phyloP scores from a whole-genome alignment of 2,888 invertebrate genomes.

The Andricus curvator region DNA sequence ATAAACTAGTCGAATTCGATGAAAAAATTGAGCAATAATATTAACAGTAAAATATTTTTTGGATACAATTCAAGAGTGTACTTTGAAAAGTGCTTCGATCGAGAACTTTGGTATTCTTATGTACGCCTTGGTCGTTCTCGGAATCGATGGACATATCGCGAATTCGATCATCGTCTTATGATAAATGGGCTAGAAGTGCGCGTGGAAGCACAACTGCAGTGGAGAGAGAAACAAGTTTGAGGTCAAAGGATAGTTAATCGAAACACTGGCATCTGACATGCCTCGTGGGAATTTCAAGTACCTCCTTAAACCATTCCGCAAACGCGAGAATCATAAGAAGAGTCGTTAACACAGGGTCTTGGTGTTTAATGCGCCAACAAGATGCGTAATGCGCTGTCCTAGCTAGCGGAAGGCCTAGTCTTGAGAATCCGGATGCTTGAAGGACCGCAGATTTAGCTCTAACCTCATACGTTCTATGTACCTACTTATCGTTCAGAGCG shows the following conservation, averaged over 20 bases:
- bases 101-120: slow-evolving; percentile 26
- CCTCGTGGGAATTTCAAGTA: background rate
- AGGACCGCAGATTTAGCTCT: slow-evolving; percentile 20
- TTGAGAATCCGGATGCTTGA: background rate
- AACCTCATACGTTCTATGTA: slow-evolving; percentile 13
- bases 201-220: slow-evolving; percentile 20
- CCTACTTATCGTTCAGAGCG: slow-evolving; percentile 28
- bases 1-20: slow-evolving; percentile 5
- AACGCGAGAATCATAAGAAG: background rate
- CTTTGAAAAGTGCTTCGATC: slow-evolving; percentile 5
- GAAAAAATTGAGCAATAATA: too few species aligned
- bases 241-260: background rate
- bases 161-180: slow-evolving; percentile 67
- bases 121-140: slow-evolving; percentile 62
- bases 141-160: slow-evolving; percentile 67
- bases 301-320: background rate
- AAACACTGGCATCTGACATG: slow-evolving; percentile 3
- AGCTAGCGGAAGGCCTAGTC: background rate
- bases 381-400: background rate
- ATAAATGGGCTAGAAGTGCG: slow-evolving; percentile 58
- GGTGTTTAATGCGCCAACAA: slow-evolving; percentile 3
- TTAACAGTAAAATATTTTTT: too few species aligned
- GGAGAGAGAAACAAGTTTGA: background rate
- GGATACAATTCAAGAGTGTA: too few species aligned
- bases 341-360: background rate